Percentiles rank a stretch among this genome's conserved stretches.
Evolutionary conservation across 2,113 vertebrate species (phyloP).

Genomic region (Alethe diademata): DNA sequence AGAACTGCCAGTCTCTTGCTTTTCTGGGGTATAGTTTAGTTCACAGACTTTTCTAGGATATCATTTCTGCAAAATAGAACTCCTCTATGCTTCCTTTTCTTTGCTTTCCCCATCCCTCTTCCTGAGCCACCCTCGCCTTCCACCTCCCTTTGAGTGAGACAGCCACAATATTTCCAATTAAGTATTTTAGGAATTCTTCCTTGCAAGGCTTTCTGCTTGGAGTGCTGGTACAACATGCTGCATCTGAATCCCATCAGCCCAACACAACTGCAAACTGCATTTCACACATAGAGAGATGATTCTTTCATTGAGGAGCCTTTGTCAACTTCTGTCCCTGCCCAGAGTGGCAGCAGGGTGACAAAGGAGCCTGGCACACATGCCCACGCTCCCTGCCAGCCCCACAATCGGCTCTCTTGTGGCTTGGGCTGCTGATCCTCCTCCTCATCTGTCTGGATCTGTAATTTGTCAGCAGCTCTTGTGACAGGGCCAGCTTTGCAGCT

Average conservation of each 20-base stretch:
- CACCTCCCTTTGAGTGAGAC: rapidly evolving
- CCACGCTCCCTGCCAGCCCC: slow-evolving; percentile 54
- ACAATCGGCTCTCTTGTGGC: slow-evolving; percentile 67
- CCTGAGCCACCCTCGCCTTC: not conserved
- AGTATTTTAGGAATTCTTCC: not conserved
- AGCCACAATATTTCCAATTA: not conserved
- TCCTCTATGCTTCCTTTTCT: not conserved
- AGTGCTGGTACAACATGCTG: not conserved
- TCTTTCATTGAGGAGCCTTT: slow-evolving; percentile 33
- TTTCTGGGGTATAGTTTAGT: not conserved
- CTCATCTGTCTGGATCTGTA: slow-evolving; percentile 30
- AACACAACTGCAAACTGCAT: not conserved
- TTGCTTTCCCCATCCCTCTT: not conserved
- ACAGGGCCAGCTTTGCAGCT: not conserved
- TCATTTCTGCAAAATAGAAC: not conserved
- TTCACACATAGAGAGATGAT: not conserved
- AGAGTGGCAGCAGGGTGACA: slow-evolving; percentile 55
- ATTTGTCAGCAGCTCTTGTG: slow-evolving; percentile 43
- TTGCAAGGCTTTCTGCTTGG: not conserved
- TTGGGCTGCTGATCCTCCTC: slow-evolving; percentile 22
- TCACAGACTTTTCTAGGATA: not conserved
- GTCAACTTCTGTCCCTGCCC: slow-evolving; percentile 24
- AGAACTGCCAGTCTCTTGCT: not conserved
- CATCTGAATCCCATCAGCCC: slow-evolving; percentile 38
- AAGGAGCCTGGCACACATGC: slow-evolving; percentile 54